Percentiles rank a stretch among this genome's conserved stretches.
Conservation (phyloP, 2,888 invertebrate species). For the Itoplectis maculator region DNA sequence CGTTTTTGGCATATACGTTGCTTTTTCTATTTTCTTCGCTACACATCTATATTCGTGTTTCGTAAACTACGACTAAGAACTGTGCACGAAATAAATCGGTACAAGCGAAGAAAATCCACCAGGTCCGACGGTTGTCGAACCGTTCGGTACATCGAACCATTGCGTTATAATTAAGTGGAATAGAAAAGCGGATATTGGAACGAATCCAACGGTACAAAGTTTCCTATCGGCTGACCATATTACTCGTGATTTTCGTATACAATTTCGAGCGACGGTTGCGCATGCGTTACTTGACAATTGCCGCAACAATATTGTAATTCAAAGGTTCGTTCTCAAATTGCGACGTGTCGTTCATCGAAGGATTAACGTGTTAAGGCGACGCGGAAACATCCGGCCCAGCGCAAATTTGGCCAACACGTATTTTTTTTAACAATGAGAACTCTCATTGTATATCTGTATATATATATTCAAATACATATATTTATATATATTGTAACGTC, state of each 20-base stretch:
- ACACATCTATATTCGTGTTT: constrained; percentile 7
- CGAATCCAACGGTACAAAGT: not conserved
- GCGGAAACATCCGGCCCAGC: not conserved
- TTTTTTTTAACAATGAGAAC: not conserved
- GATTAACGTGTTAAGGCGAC: not conserved
- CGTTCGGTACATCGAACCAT: constrained; percentile 43
- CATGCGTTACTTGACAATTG: not conserved
- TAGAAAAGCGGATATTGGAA: not conserved
- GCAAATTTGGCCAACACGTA: not conserved
- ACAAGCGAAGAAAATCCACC: constrained; percentile 8
- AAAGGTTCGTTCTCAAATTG: not conserved
- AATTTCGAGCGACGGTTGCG: not conserved
- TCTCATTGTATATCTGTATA: not conserved
- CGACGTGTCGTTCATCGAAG: not conserved
- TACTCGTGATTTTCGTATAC: not conserved
- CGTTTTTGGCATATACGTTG: not conserved
- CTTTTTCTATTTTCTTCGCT: constrained; percentile 1
- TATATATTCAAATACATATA: constrained; percentile 10
- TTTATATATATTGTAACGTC: too few relatives aligned
- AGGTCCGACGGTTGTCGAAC: constrained; percentile 17
- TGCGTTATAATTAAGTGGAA: not conserved
- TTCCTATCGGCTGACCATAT: not conserved
- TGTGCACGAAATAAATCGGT: not conserved
- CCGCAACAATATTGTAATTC: not conserved
- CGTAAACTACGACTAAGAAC: not conserved